Evolutionary conservation across 2,797 vertebrate genomes (phyloP), one percentile per base, ranked within the genome.

Genomic region (Natrix natrix): DNA sequence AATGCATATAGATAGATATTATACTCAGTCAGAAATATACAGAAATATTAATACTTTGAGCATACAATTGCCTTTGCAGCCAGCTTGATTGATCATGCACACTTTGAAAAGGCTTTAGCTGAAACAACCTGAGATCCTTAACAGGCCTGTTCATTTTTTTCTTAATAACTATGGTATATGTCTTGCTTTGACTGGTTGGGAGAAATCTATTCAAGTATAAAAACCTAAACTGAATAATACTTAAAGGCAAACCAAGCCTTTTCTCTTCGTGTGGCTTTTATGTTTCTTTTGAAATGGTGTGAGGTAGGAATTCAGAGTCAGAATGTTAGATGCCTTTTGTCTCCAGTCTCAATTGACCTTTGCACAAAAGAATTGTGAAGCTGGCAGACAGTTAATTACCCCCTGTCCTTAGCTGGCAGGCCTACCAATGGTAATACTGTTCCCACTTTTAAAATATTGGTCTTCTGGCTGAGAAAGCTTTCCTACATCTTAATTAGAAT

Each of bases 61-160:
- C 28, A 56, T 43, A 55, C 54, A 55, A 28, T 87, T 43, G 32
- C 37, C 37, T 78, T 78, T 78, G 74, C 32, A 78, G 74, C 32
- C 69, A 78, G 69, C 8, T 91, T 2, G 1, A 83, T 13, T 87
- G 14, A 61, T 26, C 63, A 48, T 0, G 0, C 37, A 17, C 57
- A 14, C 87, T 10, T 54, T 48, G 1, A 32, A 92, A 94, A 92
- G 92, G 0, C 3, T 60, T 92, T 24, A 37, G 5, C 55, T 69
- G 93, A 94, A 95, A 63, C 1, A 5, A 74, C 74, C 69, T 92
- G 48, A 93, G 55, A 0, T 0, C 1, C 88, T 96, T 94, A 87
- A 32, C 43, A 91, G 56, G 24, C 54, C 28, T 66, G 0, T 5
- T 92, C 8, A 0, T 87, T 43, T 94, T 60, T 95, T 91, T 92